A percentile compares a stretch with the other conserved stretches of the same genome.
These are phyloP conservation scores for Calameuta idolon DNA, from an alignment of 2,888 invertebrate species.

Conservation along the genomic window DNA sequence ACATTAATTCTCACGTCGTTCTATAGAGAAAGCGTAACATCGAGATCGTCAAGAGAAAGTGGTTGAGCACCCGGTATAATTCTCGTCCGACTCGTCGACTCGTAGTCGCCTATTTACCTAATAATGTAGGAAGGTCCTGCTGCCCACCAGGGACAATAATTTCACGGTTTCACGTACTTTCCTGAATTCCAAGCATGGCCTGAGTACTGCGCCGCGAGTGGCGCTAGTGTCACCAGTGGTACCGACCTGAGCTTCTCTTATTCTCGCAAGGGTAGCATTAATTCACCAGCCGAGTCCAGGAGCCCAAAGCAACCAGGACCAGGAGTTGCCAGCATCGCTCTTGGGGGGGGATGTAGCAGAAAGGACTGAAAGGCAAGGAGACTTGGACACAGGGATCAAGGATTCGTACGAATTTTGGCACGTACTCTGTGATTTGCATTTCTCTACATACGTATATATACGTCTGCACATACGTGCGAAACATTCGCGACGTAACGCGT, in stretches of 20 bases:
- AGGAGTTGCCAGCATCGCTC: not conserved
- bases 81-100: not conserved
- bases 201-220: not conserved
- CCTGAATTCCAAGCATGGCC: not conserved
- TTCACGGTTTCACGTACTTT: not conserved
- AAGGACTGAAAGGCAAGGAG: not conserved
- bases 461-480: not conserved
- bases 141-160: not conserved
- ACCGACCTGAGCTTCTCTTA: not conserved
- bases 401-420: not conserved
- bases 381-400: not conserved
- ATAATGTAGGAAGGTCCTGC: not conserved
- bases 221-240: not conserved
- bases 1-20: not conserved
- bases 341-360: not conserved
- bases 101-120: not conserved
- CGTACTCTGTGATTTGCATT: not conserved
- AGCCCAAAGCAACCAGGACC: slow-evolving; percentile 16
- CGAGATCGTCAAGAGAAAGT: not conserved
- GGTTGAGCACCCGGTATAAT: not conserved
- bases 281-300: not conserved
- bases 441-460: not conserved
- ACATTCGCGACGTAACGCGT: not conserved
- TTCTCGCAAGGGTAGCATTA: slow-evolving; percentile 16
- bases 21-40: not conserved